phyloP scores from a whole-genome alignment of 2,888 invertebrate genomes.

The Lasioglossum figueresi region DNA sequence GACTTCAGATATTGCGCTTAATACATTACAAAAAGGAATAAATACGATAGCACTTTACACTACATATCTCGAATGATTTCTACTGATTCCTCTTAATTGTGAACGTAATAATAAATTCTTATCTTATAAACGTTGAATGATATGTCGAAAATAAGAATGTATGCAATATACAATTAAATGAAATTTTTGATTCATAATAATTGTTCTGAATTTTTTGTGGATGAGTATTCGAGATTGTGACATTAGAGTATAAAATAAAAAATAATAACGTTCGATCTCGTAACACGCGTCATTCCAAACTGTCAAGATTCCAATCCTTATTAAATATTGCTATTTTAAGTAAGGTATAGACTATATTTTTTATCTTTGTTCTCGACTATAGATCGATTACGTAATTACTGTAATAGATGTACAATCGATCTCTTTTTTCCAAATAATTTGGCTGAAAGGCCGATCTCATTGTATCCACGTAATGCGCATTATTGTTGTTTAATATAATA shows the following conservation, averaged over 20 bases:
- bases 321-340: conserved; percentile 9
- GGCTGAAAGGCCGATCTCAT: neutral
- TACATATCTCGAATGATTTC: conserved; percentile 20
- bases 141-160: neutral
- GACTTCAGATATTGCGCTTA: conserved; percentile 30
- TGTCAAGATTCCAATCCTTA: conserved; percentile 20
- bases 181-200: neutral
- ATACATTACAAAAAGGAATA: conserved; percentile 39
- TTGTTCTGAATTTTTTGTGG: neutral
- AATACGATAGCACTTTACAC: conserved; percentile 30
- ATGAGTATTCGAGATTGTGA: conserved; percentile 20
- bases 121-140: conserved; percentile 31
- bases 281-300: neutral
- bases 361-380: neutral
- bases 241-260: neutral
- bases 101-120: conserved; percentile 22
- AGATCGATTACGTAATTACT: neutral
- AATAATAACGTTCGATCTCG: neutral
- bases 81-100: conserved; percentile 7
- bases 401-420: neutral
- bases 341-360: neutral
- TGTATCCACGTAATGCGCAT: neutral
- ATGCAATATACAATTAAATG: neutral
- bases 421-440: neutral
- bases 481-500: neutral